Evolutionary conservation across 2,113 vertebrate species (phyloP).

Genomic region (Ailurus styani): DNA sequence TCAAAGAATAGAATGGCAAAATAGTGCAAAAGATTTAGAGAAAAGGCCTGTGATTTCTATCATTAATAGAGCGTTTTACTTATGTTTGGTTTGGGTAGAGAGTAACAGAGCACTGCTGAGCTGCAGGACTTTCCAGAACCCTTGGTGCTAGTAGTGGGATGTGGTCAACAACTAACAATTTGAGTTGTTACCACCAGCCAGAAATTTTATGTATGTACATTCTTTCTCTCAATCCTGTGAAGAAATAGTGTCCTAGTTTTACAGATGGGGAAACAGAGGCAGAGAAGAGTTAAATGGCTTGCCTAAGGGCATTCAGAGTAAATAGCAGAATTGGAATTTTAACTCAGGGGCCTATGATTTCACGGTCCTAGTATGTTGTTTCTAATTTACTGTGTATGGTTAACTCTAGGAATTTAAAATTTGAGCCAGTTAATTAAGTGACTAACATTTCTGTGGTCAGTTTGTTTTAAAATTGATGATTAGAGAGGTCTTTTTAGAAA

Average conservation of each 20-base stretch:
- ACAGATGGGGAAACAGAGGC: not conserved
- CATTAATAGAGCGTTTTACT: not conserved
- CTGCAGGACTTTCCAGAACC: not conserved
- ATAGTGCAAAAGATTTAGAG: not conserved
- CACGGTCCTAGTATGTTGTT: not conserved
- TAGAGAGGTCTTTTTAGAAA: not conserved
- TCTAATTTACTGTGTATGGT: not conserved
- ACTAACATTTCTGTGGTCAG: not conserved
- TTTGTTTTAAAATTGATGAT: constrained; percentile 24
- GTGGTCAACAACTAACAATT: not conserved
- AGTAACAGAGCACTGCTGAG: not conserved
- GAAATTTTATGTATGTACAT: not conserved
- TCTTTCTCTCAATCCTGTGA: not conserved
- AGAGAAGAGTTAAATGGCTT: constrained; percentile 23
- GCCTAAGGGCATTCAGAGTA: not conserved
- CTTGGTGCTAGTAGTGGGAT: not conserved
- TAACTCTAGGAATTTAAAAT: constrained; percentile 14
- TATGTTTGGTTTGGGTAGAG: not conserved
- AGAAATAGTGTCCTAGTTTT: constrained; percentile 18
- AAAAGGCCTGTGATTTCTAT: not conserved
- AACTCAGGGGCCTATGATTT: not conserved
- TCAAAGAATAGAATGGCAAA: not conserved
- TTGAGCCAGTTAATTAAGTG: not conserved
- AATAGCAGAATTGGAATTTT: constrained; percentile 28
- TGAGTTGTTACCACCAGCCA: not conserved